Percentiles rank a stretch among this genome's conserved stretches.
phyloP scores from a whole-genome alignment of 2,113 vertebrate genomes.

The Entosphenus tridentatus region DNA sequence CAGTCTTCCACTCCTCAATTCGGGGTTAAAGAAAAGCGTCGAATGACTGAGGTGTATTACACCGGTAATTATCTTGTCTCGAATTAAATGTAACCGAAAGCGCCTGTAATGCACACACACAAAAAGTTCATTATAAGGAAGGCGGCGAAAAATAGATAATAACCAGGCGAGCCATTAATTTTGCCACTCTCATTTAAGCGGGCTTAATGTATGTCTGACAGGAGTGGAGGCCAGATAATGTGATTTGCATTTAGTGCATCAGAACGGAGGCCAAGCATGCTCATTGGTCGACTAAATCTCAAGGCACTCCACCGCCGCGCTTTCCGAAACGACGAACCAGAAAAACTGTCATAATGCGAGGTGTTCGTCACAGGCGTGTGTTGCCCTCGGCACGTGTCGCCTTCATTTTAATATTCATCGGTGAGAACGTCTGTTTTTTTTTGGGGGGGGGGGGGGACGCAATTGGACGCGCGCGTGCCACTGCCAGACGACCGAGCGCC shows the following conservation, averaged over 20 bases:
- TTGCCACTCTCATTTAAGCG: neutral
- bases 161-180: neutral
- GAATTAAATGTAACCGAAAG: conserved; percentile 2
- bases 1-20: too few species aligned
- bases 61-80: neutral
- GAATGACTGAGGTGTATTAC: neutral
- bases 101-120: neutral
- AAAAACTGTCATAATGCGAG: neutral
- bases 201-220: conserved; percentile 2
- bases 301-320: neutral
- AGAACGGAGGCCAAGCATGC: neutral
- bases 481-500: too few species aligned
- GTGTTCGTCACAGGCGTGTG: neutral
- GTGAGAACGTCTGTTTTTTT: too few species aligned
- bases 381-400: too few species aligned
- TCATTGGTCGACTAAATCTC: neutral
- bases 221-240: neutral
- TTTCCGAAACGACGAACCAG: neutral
- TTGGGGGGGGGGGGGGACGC: too few species aligned
- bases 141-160: neutral
- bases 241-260: conserved; percentile 2
- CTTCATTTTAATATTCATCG: too few species aligned
- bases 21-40: too few species aligned
- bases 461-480: too few species aligned
- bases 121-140: neutral